Base-by-base conservation (phyloP, 2,888 invertebrate genomes). In the Microchrysa polita region DNA sequence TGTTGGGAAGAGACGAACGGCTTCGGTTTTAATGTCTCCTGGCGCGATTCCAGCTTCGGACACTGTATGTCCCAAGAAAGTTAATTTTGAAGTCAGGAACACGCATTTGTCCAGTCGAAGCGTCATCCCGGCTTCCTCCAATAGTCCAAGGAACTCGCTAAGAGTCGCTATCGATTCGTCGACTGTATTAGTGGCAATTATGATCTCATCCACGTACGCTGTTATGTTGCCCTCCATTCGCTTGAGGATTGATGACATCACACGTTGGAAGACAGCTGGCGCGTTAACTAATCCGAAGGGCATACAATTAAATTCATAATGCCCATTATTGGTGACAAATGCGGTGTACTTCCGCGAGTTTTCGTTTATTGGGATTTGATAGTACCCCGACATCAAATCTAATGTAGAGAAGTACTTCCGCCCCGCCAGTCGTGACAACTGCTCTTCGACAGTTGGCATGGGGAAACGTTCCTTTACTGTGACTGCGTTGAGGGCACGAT, bases 391-490 rank as follows among this genome's bases (percentile, higher is more conserved):
- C 2, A 63, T 27, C 27, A 77, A 27, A 55, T 67, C 76, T 14
- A 73, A 1, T 0, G 67, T 67, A 5, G 67, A 52, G 16, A 67
- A 67, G 14, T 1, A 67, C 22, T 23, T 52, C 1, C 48, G 1
- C 10, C 48, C 67, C 5, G 73, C 20, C 2, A 63, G 20, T 2
- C 16, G 12, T 55, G 75, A 73, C 7, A 78, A 69, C 14, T 75
- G 72, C 22, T 77, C 77, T 14, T 77, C 77, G 18, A 79, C 67
- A 0, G 53, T 74, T 0, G 78, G 77, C 77, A 78, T 78, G 7
- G 77, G 76, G 22, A 42, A 77, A 7, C 75, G 74, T 16, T 59
- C 73, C 44, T 77, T 77, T 10, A 59, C 71, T 0, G 61, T 61
- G 4, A 61, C 7, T n/a, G 34, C n/a, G 18, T 73, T 73, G n/a